Percentiles rank a stretch among this genome's conserved stretches.
phyloP scores from a whole-genome alignment of 2,797 vertebrate genomes.

The Xenentodon cancila region DNA sequence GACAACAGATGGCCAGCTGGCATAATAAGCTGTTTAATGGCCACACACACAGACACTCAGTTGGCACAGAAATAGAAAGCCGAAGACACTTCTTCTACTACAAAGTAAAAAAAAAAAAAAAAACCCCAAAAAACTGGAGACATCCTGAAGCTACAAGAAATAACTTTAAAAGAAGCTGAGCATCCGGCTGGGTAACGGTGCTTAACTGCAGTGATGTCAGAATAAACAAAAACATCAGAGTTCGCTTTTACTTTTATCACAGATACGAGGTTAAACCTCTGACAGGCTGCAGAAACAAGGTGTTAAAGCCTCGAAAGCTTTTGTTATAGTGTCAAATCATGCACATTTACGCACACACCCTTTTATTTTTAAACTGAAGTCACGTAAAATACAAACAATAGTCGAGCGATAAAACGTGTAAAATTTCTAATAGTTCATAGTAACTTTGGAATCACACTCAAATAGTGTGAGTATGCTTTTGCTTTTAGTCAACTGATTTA shows the following conservation, averaged over 20 bases:
- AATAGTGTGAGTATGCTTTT: no score
- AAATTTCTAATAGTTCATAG: no score
- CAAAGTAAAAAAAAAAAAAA: conserved; percentile 20
- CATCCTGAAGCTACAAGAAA: conserved; percentile 22
- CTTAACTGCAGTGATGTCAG: neutral
- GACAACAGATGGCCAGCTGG: conserved; percentile 74
- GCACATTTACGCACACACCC: no score
- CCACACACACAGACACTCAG: conserved; percentile 34
- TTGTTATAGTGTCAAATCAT: neutral
- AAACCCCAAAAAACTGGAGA: conserved; percentile 14
- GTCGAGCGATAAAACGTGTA: no score
- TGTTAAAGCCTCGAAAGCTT: neutral
- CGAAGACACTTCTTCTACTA: conserved; percentile 15
- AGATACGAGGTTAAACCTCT: no score
- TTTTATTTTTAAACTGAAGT: no score
- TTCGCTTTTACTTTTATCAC: no score
- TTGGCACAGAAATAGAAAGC: conserved; percentile 19
- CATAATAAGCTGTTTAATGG: conserved; percentile 61
- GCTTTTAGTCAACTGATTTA: no score
- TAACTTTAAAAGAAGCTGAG: neutral
- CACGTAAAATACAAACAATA: no score
- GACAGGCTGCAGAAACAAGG: no score
- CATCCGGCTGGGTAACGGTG: neutral
- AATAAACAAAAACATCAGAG: neutral
- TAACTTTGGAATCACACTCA: no score